These are phyloP conservation scores for Caradrina clavipalpis DNA, from an alignment of 2,888 invertebrate species.

Conservation along the genomic window DNA sequence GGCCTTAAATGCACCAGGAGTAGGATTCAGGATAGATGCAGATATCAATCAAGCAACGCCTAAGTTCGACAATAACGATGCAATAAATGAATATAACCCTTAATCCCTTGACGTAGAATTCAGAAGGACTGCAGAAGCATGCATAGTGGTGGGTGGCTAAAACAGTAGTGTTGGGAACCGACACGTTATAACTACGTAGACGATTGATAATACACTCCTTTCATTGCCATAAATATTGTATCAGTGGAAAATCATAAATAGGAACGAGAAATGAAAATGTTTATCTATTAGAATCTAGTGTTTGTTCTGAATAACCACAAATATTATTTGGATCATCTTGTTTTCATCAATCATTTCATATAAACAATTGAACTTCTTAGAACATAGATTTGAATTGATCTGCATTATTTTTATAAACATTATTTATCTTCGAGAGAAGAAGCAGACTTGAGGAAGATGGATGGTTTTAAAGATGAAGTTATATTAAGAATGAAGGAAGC, in stretches of 20 bases:
- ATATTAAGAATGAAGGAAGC: no score
- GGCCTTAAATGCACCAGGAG: conserved; percentile 55
- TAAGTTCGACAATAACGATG: conserved; percentile 10
- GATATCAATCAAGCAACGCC: conserved; percentile 35
- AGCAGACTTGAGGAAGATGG: neutral
- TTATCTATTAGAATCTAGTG: conserved; percentile 32
- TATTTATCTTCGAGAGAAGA: neutral
- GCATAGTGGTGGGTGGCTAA: conserved; percentile 16
- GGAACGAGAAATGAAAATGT: conserved; percentile 42
- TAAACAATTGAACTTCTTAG: conserved; percentile 24
- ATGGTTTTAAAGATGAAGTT: conserved; percentile 2
- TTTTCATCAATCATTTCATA: conserved; percentile 28
- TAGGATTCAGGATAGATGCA: conserved; percentile 54
- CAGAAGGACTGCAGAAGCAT: conserved; percentile 21
- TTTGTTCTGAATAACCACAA: conserved; percentile 31
- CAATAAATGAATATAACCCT: conserved; percentile 26
- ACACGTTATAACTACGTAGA: conserved; percentile 73
- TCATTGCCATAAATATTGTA: conserved; percentile 53
- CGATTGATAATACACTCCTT: conserved; percentile 74
- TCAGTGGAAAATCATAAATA: conserved; percentile 47
- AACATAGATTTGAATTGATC: conserved; percentile 9
- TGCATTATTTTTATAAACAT: conserved; percentile 3
- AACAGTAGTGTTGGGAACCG: conserved; percentile 56
- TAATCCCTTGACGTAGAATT: conserved; percentile 39
- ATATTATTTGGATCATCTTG: conserved; percentile 22